These are phyloP conservation scores for Tenebrosternarchus preto DNA, from an alignment of 2,113 vertebrate species.

Conservation along the genomic window DNA sequence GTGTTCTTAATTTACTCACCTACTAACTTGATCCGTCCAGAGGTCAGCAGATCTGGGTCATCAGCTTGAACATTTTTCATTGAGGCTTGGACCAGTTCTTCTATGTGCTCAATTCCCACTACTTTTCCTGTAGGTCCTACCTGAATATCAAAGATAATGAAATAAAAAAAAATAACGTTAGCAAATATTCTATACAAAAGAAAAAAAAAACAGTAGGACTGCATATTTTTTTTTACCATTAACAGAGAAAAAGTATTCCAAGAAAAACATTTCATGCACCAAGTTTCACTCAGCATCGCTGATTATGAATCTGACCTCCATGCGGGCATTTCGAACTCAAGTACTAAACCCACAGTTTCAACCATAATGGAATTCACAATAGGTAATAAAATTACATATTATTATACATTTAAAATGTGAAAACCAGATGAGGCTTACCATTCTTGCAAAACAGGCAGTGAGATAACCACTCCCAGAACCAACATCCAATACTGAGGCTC, in stretches of 20 bases:
- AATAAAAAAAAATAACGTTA: neutral
- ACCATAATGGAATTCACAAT: neutral
- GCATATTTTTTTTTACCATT: neutral
- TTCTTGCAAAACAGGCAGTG: conserved; percentile 87
- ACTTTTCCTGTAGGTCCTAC: conserved; percentile 80
- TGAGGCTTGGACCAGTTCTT: conserved; percentile 80
- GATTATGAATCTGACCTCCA: no score
- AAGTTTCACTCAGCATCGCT: neutral
- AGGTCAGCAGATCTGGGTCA: conserved; percentile 78
- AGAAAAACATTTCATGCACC: neutral
- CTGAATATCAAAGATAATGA: conserved; percentile 59
- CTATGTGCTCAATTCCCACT: conserved; percentile 88
- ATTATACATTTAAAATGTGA: neutral
- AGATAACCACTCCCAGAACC: conserved; percentile 92
- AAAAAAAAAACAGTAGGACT: neutral
- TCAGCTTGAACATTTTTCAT: conserved; percentile 80
- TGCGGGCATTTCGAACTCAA: neutral
- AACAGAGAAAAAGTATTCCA: neutral
- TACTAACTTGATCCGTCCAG: conserved; percentile 79
- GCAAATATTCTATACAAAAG: neutral
- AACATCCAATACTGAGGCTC: conserved; percentile 84
- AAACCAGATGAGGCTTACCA: conserved; percentile 74
- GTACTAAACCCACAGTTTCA: neutral
- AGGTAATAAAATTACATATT: neutral
- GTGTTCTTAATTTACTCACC: conserved; percentile 68